These are phyloP conservation scores for Coleophora flavipennella DNA, from an alignment of 2,888 invertebrate species.

Conservation along the genomic window DNA sequence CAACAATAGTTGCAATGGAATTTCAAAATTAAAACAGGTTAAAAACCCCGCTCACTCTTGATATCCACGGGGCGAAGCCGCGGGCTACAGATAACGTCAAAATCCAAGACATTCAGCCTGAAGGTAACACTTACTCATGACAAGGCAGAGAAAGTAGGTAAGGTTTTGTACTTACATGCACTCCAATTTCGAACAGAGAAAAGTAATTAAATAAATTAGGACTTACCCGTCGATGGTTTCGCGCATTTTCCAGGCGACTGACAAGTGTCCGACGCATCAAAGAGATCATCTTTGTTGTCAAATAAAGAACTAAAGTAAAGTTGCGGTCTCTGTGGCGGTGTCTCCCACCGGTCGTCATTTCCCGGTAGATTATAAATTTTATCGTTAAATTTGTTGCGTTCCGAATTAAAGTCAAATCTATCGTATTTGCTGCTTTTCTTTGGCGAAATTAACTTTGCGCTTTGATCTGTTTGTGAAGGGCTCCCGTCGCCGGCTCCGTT, in stretches of 20 bases:
- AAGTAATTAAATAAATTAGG: no score
- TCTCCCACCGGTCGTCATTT: slow-evolving; percentile 18
- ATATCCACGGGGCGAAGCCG: no score
- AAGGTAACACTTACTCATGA: no score
- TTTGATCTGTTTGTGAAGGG: neutral
- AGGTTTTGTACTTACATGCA: no score
- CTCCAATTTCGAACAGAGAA: no score
- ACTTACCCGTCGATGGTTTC: slow-evolving; percentile 18
- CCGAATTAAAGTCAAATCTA: neutral
- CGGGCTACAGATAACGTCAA: no score
- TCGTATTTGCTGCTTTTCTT: neutral
- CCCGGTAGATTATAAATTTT: slow-evolving; percentile 9
- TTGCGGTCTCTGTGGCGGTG: slow-evolving; percentile 24
- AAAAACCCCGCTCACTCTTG: no score
- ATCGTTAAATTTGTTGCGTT: neutral
- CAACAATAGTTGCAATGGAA: no score
- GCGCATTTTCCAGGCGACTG: slow-evolving; percentile 19
- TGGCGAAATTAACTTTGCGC: neutral
- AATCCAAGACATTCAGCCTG: no score
- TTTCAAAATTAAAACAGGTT: no score
- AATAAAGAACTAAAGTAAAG: slow-evolving; percentile 26
- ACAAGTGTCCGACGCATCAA: slow-evolving; percentile 19
- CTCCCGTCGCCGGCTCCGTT: slow-evolving; percentile 41
- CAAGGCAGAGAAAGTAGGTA: no score
- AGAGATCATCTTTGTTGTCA: slow-evolving; percentile 20